Evolutionary conservation across 2,888 invertebrate genomes (phyloP), one percentile per base, ranked within the genome.

Genomic region (Gortyna flavago): DNA sequence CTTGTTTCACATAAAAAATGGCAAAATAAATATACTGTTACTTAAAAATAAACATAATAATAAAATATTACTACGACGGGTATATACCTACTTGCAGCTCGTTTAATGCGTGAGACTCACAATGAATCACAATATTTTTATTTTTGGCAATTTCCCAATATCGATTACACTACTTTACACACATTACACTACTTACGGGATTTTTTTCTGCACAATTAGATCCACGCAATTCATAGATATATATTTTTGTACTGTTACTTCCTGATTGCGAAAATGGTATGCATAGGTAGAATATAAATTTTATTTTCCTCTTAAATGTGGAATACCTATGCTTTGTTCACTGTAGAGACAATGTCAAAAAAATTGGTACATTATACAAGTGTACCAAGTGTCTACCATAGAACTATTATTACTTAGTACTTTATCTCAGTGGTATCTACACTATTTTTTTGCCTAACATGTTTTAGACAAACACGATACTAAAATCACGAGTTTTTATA

Each of bases 111-210:
- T 64, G 66, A 81, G 25, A 61, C 9, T 48, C 18, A 44, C 44
- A 81, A 61, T 75, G 25, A 66, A 35, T 66, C 41, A 16, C 16
- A 48, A 18, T 51, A 48, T 38, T 67, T 41, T 21, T 32, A 67
- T 54, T 44, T 66, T 79, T 75, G 66, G 8, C n/a, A 35, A n/a
- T 62, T 80, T 59, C 29, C 32, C 48, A 59, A 59, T 59, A 73
- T 54, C 21, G n/a, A 80, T 64, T 59, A 32, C 32, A 38, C 16
- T 38, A 38, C 38, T 38, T 38, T 38, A 9, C 9, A n/a, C n/a
- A n/a, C n/a, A 80, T 64, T 59, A 32, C 32, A 38, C 16, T 38
- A 38, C 38, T 38, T 38, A 38, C n/a, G 38, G 38, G 38, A 38
- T 38, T 38, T 38, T 38, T 38, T 38, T 38, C 8, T 38, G 38